These are phyloP conservation scores for Euborellia annulipes DNA, from an alignment of 1,140 invertebrate species.

Conservation along the genomic window DNA sequence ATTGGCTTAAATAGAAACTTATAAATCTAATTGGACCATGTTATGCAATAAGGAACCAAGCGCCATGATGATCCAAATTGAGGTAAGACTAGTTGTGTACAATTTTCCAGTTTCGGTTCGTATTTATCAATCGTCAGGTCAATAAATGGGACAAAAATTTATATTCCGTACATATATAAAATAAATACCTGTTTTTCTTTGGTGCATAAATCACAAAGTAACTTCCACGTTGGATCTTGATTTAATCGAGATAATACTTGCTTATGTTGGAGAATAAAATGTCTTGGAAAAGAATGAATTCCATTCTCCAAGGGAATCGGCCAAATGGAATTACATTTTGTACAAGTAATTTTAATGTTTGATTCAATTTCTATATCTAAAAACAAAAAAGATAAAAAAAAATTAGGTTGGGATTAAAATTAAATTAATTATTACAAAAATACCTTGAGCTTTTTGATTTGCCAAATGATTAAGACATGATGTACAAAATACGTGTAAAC, in stretches of 20 bases:
- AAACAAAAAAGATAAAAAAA: too few species aligned
- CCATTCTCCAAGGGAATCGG: constrained; percentile 4
- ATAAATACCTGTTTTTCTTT: neutral
- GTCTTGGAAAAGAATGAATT: constrained; percentile 25
- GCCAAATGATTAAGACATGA: constrained; percentile 30
- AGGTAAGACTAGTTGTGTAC: too few species aligned
- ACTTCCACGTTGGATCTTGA: constrained; percentile 23
- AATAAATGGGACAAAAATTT: too few species aligned
- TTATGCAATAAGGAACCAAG: too few species aligned
- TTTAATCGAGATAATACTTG: constrained; percentile 31
- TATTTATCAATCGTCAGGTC: too few species aligned
- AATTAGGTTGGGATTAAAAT: too few species aligned
- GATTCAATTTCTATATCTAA: neutral
- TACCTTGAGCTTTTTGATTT: neutral
- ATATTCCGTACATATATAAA: too few species aligned
- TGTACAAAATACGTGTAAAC: constrained; percentile 40
- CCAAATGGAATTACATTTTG: neutral
- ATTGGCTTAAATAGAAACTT: too few species aligned
- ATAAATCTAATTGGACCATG: too few species aligned
- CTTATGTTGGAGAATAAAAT: constrained; percentile 37
- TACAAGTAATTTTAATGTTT: neutral
- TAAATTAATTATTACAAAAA: too few species aligned
- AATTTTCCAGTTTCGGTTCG: too few species aligned
- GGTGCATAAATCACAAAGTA: constrained; percentile 37
- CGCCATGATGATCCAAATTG: too few species aligned